phyloP scores from a whole-genome alignment of 2,113 vertebrate species.

The Camelus dromedarius region DNA sequence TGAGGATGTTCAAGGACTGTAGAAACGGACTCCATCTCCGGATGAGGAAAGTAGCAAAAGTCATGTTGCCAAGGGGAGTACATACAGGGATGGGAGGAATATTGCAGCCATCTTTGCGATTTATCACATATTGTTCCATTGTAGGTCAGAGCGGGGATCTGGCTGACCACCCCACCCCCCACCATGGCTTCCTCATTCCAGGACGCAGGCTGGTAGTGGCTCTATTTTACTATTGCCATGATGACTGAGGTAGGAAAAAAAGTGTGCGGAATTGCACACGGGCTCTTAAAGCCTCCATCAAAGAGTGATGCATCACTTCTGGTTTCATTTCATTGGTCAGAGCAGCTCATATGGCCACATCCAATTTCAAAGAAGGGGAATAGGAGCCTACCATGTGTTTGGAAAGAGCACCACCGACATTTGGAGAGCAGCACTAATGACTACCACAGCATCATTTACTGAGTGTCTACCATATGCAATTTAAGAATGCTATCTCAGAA shows the following conservation, averaged over 20 bases:
- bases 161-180: too few species aligned
- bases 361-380: not conserved
- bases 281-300: not conserved
- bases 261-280: not conserved
- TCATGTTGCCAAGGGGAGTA: fast-evolving
- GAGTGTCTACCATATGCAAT: not conserved
- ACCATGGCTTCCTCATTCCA: not conserved
- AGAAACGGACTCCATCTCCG: not conserved
- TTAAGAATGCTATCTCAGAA: not conserved
- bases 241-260: not conserved
- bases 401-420: not conserved
- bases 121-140: not conserved
- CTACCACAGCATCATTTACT: not conserved
- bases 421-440: not conserved
- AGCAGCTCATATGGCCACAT: not conserved
- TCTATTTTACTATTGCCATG: not conserved
- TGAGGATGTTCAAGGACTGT: not conserved
- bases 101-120: fast-evolving
- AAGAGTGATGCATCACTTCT: not conserved
- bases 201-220: fast-evolving
- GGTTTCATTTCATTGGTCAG: not conserved
- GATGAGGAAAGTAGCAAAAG: not conserved
- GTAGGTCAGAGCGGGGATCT: fast-evolving
- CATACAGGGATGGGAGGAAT: not conserved
- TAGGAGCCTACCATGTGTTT: not conserved